Conservation (phyloP, 2,797 vertebrate species). For the Notamacropus eugenii region DNA sequence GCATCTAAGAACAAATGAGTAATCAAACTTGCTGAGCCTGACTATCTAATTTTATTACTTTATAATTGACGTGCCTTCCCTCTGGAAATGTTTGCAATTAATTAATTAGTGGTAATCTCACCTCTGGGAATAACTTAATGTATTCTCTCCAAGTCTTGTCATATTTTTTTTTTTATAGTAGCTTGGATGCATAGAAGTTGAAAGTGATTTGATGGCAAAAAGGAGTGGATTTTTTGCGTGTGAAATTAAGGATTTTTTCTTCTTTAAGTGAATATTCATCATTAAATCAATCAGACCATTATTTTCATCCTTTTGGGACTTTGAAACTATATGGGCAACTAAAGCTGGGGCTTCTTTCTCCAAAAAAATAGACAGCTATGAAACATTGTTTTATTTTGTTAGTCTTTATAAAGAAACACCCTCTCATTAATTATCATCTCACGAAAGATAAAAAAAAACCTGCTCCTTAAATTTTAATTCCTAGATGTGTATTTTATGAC, state of each 20-base stretch:
- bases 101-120: constrained; percentile 86
- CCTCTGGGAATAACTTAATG: constrained; percentile 82
- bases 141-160: constrained; percentile 74
- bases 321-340: constrained; percentile 12
- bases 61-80: constrained; percentile 84
- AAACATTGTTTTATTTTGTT: background rate
- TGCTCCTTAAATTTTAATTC: constrained; percentile 15
- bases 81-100: constrained; percentile 85
- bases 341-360: constrained; percentile 23
- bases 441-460: background rate
- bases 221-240: constrained; percentile 52
- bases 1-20: constrained; percentile 51
- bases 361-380: background rate
- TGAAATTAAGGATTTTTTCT: constrained; percentile 58
- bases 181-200: constrained; percentile 51
- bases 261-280: constrained; percentile 63
- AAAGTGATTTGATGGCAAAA: constrained; percentile 29
- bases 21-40: constrained; percentile 82
- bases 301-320: constrained; percentile 60
- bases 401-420: background rate
- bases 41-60: constrained; percentile 84
- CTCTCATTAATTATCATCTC: background rate
- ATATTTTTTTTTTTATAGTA: constrained; percentile 49
- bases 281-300: constrained; percentile 61
- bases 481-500: background rate